phyloP scores from a whole-genome alignment of 2,113 vertebrate species.

The Amblyopsis rosae region DNA sequence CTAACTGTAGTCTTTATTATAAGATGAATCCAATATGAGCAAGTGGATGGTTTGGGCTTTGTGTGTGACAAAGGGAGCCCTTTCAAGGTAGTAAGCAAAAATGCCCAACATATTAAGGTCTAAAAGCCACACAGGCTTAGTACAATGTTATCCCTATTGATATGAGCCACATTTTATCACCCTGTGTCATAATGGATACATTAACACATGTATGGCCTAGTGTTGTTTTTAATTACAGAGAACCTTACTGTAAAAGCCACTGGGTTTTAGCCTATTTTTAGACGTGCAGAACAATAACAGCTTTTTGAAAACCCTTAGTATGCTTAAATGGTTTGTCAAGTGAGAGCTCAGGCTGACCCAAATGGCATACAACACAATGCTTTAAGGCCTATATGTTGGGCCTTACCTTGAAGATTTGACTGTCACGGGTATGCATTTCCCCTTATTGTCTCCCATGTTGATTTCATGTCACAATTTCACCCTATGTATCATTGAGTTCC shows the following conservation, averaged over 20 bases:
- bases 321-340: constrained; percentile 54
- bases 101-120: constrained; percentile 14
- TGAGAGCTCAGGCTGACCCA: constrained; percentile 52
- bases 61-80: constrained; percentile 12
- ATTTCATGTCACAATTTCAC: constrained; percentile 28
- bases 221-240: constrained; percentile 46
- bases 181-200: constrained; percentile 16
- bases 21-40: not conserved
- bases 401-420: constrained; percentile 46
- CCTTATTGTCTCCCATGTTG: constrained; percentile 42
- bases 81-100: not conserved
- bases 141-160: constrained; percentile 10
- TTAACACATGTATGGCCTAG: constrained; percentile 52
- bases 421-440: constrained; percentile 45
- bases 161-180: constrained; percentile 28
- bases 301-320: constrained; percentile 54
- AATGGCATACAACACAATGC: constrained; percentile 51
- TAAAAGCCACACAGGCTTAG: not conserved
- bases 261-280: constrained; percentile 68
- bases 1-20: not conserved
- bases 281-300: constrained; percentile 61
- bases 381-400: constrained; percentile 47
- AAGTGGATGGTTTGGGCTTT: not conserved
- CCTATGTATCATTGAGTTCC: constrained; percentile 32
- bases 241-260: constrained; percentile 52